These are phyloP conservation scores for Antennarius maculatus DNA, from an alignment of 2,797 vertebrate species.

Conservation along the genomic window DNA sequence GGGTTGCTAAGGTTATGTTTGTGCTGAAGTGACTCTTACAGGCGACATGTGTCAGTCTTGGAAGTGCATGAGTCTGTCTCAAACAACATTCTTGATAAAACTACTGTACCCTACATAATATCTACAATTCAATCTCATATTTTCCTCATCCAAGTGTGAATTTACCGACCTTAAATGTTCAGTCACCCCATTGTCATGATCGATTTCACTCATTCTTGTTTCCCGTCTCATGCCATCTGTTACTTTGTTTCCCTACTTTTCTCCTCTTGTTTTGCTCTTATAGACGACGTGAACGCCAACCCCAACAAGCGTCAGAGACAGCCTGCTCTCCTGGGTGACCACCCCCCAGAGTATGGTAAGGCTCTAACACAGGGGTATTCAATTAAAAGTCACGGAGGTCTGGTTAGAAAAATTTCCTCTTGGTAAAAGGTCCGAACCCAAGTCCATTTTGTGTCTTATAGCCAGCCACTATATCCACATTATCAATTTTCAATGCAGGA, in stretches of 20 bases:
- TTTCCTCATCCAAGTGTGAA: background rate
- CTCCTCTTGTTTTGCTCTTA: conserved; percentile 24
- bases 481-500: too few relatives aligned
- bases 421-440: too few relatives aligned
- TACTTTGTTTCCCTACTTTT: background rate
- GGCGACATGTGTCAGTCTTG: conserved; percentile 2
- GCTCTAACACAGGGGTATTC: conserved; percentile 5
- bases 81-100: background rate
- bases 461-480: too few relatives aligned
- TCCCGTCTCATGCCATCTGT: conserved; percentile 5
- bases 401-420: too few relatives aligned
- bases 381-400: too few relatives aligned
- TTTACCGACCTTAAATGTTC: background rate
- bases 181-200: conserved; percentile 6
- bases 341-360: conserved; percentile 94
- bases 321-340: conserved; percentile 93
- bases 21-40: background rate
- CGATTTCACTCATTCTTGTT: conserved; percentile 13
- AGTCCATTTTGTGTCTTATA: too few relatives aligned
- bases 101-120: background rate
- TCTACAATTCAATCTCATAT: background rate
- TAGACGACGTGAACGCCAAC: conserved; percentile 83
- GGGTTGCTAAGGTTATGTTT: background rate
- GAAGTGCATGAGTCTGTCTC: conserved; percentile 36
- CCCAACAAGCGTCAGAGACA: conserved; percentile 94